Percentiles rank a stretch among this genome's conserved stretches.
These are phyloP conservation scores for Desoria tigrina DNA, from an alignment of 2,888 invertebrate genomes.

Conservation along the genomic window DNA sequence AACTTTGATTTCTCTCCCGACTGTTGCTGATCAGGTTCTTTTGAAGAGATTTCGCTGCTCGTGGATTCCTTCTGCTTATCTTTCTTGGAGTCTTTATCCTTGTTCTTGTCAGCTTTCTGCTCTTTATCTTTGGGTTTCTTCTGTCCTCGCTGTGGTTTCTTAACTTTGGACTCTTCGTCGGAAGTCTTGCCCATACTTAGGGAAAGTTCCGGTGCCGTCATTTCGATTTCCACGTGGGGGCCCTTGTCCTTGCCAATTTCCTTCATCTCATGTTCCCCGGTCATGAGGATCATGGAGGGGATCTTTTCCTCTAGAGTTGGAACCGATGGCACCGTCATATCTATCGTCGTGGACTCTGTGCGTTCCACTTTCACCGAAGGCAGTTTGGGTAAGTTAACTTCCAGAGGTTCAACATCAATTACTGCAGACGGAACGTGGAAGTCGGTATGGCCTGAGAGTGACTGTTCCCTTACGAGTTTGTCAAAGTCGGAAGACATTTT, in stretches of 20 bases:
- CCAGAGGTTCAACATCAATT: slow-evolving; percentile 40
- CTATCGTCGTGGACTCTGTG: neutral
- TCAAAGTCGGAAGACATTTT: slow-evolving; percentile 48
- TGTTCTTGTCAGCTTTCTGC: slow-evolving; percentile 19
- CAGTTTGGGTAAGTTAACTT: slow-evolving; percentile 37
- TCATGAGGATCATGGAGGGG: slow-evolving; percentile 38
- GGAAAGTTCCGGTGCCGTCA: slow-evolving; percentile 33
- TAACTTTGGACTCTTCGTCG: slow-evolving; percentile 17
- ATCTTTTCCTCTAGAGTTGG: slow-evolving; percentile 24
- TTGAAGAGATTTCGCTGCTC: neutral
- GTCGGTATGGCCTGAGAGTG: slow-evolving; percentile 11
- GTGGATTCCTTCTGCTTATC: slow-evolving; percentile 17
- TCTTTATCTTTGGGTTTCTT: slow-evolving; percentile 28
- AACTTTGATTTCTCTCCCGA: slow-evolving; percentile 44
- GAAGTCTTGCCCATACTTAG: slow-evolving; percentile 19
- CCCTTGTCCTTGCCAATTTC: slow-evolving; percentile 12
- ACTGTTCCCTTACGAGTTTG: slow-evolving; percentile 23
- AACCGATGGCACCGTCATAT: slow-evolving; percentile 25
- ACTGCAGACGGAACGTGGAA: slow-evolving; percentile 25
- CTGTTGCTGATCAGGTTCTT: slow-evolving; percentile 19
- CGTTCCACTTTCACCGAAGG: slow-evolving; percentile 35
- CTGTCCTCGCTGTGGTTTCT: slow-evolving; percentile 34
- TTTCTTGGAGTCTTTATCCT: slow-evolving; percentile 26
- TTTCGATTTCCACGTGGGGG: slow-evolving; percentile 31
- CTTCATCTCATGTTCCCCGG: slow-evolving; percentile 11